A percentile compares a stretch with the other conserved stretches of the same genome.
Conservation (phyloP, 2,113 vertebrate genomes). For the Oryzias celebensis region DNA sequence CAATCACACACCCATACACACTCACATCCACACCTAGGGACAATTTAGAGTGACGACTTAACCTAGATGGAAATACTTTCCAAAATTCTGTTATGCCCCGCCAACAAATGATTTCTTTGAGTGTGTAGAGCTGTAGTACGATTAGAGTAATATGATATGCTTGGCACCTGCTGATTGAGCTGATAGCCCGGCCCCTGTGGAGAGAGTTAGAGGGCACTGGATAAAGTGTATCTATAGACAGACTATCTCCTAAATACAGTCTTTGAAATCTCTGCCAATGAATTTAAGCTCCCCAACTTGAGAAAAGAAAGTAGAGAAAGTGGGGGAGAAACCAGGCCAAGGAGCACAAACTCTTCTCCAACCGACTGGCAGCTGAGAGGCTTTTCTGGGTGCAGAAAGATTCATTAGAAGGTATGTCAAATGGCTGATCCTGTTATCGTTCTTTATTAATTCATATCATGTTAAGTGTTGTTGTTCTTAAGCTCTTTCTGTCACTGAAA, state of each 20-base stretch:
- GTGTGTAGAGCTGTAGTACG: constrained; percentile 20
- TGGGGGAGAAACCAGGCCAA: constrained; percentile 20
- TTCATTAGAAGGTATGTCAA: not conserved
- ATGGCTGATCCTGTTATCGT: too few species aligned
- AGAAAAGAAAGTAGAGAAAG: constrained; percentile 28
- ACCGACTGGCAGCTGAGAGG: constrained; percentile 36
- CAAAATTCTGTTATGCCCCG: too few species aligned
- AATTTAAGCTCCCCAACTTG: constrained; percentile 44
- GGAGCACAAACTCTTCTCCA: constrained; percentile 38
- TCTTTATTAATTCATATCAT: too few species aligned
- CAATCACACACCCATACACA: too few species aligned
- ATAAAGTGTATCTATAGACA: constrained; percentile 49
- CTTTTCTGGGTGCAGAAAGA: constrained; percentile 11
- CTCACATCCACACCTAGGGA: too few species aligned
- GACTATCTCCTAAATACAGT: constrained; percentile 59
- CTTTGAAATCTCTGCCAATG: constrained; percentile 47
- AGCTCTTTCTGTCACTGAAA: too few species aligned
- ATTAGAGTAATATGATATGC: constrained; percentile 50
- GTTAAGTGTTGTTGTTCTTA: too few species aligned
- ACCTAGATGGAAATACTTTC: too few species aligned
- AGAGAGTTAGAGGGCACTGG: not conserved
- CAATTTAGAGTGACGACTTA: too few species aligned
- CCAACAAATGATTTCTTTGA: too few species aligned
- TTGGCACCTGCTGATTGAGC: constrained; percentile 28
- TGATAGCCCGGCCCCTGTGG: not conserved